These are phyloP conservation scores for Ophraella communa DNA, from an alignment of 2,888 invertebrate genomes.

Conservation along the genomic window DNA sequence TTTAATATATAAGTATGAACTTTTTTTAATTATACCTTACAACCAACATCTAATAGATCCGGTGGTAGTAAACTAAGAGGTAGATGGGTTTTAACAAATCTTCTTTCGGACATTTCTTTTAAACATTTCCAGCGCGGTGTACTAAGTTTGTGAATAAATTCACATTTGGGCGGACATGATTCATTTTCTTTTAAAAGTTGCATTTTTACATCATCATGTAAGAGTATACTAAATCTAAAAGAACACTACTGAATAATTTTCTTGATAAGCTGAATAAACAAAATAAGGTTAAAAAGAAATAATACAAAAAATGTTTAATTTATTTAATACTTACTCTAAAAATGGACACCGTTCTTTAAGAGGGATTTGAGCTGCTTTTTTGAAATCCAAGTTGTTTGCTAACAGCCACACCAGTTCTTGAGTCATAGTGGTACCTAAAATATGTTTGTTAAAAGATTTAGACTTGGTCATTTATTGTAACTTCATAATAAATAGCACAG, in stretches of 20 bases:
- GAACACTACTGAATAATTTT: background rate
- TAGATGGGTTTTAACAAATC: slow-evolving; percentile 77
- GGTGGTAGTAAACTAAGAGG: slow-evolving; percentile 77
- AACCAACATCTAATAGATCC: slow-evolving; percentile 63
- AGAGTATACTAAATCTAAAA: slow-evolving; percentile 72
- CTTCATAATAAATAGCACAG: too few species aligned
- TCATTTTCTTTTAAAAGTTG: slow-evolving; percentile 69
- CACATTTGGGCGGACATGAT: slow-evolving; percentile 61
- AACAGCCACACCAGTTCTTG: slow-evolving; percentile 84
- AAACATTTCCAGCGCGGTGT: slow-evolving; percentile 68
- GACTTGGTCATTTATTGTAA: too few species aligned
- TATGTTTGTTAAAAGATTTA: too few species aligned
- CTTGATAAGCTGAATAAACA: background rate
- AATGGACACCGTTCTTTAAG: slow-evolving; percentile 76
- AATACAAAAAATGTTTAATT: background rate
- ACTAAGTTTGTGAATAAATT: slow-evolving; percentile 67
- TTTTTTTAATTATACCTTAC: slow-evolving; percentile 57
- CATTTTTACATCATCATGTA: slow-evolving; percentile 71
- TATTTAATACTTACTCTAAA: slow-evolving; percentile 70
- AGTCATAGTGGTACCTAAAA: slow-evolving; percentile 75
- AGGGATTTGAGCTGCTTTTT: slow-evolving; percentile 63
- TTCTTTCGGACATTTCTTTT: slow-evolving; percentile 58
- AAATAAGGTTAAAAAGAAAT: background rate
- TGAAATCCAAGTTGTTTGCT: slow-evolving; percentile 76
- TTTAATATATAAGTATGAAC: background rate